Evolutionary conservation across 2,797 vertebrate genomes (phyloP).

Genomic region (Strix occidentalis): DNA sequence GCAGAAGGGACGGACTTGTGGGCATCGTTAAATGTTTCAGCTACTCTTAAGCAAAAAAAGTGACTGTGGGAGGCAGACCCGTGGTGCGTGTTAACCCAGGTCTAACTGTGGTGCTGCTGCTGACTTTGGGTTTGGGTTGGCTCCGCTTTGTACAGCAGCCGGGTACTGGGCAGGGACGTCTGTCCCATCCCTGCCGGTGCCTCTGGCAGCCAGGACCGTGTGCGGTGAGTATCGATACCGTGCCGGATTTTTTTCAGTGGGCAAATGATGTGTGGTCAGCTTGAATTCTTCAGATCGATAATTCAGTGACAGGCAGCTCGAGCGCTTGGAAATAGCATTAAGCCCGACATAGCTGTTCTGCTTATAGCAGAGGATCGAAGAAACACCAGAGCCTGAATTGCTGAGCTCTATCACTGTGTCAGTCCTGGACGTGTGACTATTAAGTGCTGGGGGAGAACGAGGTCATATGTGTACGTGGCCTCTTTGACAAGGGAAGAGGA

Average conservation of each 20-base stretch:
- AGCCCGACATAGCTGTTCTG: background rate
- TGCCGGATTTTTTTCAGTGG: background rate
- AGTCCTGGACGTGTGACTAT: background rate
- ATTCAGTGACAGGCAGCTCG: background rate
- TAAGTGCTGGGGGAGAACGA: background rate
- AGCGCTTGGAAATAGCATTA: background rate
- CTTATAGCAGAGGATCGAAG: background rate
- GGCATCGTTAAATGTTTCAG: background rate
- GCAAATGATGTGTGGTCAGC: background rate
- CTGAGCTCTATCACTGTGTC: constrained; percentile 1
- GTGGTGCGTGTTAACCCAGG: fast-evolving
- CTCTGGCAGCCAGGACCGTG: background rate
- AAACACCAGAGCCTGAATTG: background rate
- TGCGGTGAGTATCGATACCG: background rate
- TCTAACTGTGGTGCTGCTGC: background rate
- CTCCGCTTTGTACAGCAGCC: background rate
- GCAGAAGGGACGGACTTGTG: fast-evolving
- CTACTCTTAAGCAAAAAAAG: background rate
- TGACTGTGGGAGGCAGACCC: background rate
- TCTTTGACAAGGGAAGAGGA: background rate
- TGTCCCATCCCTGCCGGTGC: fast-evolving
- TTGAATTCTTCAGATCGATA: constrained; percentile 11
- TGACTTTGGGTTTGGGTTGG: background rate
- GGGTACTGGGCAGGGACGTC: fast-evolving
- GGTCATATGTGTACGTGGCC: fast-evolving